Percentiles rank a stretch among this genome's conserved stretches.
phyloP scores from a whole-genome alignment of 2,113 vertebrate genomes.

The Nymphicus hollandicus region DNA sequence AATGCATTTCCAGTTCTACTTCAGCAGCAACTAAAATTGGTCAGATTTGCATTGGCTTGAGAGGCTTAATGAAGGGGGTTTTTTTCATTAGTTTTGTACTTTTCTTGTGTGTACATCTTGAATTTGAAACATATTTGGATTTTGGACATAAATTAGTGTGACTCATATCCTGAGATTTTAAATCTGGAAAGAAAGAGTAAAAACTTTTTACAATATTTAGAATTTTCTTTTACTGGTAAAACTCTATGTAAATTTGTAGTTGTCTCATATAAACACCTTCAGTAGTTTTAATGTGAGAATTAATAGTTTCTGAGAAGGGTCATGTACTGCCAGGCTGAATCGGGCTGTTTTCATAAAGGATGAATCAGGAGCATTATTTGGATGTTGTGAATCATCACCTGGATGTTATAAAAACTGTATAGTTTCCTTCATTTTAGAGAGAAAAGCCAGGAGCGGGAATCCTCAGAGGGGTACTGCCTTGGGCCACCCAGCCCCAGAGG shows the following conservation, averaged over 20 bases:
- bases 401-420: background rate
- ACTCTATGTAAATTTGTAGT: background rate
- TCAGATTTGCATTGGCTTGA: background rate
- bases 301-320: background rate
- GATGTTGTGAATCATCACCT: slow-evolving; percentile 3
- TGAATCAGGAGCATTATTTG: slow-evolving; percentile 3
- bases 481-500: background rate
- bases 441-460: background rate
- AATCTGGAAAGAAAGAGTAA: background rate
- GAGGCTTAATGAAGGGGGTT: rapidly evolving
- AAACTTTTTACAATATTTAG: background rate
- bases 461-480: background rate
- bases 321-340: background rate
- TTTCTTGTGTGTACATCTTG: background rate
- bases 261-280: background rate
- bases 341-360: background rate
- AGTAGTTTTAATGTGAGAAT: background rate
- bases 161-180: background rate
- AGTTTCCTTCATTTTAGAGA: background rate
- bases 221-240: background rate
- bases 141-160: background rate
- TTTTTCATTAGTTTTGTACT: background rate
- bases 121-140: background rate
- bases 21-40: background rate
- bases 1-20: background rate